A percentile compares a stretch with the other conserved stretches of the same genome.
phyloP scores from a whole-genome alignment of 2,113 vertebrate genomes.

The Hirundichthys speculiger region DNA sequence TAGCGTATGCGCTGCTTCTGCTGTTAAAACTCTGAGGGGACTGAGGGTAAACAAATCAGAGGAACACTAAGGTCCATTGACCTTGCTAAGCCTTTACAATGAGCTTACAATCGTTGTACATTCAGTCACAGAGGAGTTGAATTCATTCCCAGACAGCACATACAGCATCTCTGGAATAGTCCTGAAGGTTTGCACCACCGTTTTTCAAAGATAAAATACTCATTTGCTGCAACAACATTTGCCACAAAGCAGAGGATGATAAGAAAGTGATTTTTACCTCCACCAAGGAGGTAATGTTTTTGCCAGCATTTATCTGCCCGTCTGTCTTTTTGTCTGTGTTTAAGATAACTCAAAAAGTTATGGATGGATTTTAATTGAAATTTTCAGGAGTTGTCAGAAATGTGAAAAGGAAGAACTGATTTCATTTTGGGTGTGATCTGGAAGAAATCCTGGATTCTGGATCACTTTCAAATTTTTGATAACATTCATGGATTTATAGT shows the following conservation, averaged over 20 bases:
- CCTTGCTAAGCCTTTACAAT: conserved; percentile 9
- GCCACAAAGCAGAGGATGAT: not conserved
- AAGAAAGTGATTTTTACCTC: not conserved
- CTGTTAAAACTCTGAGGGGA: not conserved
- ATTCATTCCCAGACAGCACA: not conserved
- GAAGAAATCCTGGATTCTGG: no score
- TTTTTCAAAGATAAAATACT: not conserved
- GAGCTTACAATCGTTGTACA: not conserved
- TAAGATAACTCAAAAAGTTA: no score
- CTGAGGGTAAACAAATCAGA: not conserved
- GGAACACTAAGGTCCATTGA: not conserved
- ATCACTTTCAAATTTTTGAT: no score
- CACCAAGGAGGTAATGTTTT: no score
- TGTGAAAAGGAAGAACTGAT: no score
- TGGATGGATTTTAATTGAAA: no score
- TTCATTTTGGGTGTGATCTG: no score
- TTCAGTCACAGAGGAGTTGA: not conserved
- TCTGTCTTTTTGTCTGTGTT: no score
- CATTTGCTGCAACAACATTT: not conserved
- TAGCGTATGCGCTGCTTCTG: not conserved
- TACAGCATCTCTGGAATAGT: not conserved
- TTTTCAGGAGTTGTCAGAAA: no score
- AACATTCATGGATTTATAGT: not conserved
- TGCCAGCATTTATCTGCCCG: no score
- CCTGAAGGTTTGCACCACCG: not conserved